Conservation (phyloP, 1,140 invertebrate genomes). For the Penaeus indicus region DNA sequence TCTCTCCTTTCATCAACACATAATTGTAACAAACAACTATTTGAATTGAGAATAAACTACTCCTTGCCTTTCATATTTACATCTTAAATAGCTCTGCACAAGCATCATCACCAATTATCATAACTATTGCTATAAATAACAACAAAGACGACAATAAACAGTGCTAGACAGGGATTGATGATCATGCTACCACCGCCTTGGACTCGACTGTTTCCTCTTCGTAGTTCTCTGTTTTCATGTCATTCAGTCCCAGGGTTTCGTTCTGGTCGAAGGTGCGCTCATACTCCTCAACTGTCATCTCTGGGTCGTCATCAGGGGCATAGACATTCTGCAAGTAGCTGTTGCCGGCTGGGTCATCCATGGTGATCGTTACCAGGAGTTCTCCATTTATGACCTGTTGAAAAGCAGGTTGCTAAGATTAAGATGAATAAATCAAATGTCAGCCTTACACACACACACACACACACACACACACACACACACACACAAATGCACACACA, state of each 20-base stretch:
- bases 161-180: background rate
- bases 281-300: constrained; percentile 85
- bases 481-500: too few species aligned
- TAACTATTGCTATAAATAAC: too few species aligned
- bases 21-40: background rate
- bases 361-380: constrained; percentile 80
- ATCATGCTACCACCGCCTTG: background rate
- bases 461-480: too few species aligned
- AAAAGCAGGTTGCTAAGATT: background rate
- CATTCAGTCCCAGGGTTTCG: constrained; percentile 95
- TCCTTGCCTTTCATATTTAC: too few species aligned
- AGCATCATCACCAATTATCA: too few species aligned
- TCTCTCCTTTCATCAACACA: background rate
- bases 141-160: background rate
- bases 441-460: too few species aligned
- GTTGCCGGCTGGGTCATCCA: constrained; percentile 98
- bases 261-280: constrained; percentile 92
- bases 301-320: constrained; percentile 80
- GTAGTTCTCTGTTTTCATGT: constrained; percentile 95
- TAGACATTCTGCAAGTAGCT: constrained; percentile 92
- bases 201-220: constrained; percentile 23
- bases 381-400: constrained; percentile 74
- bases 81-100: too few species aligned
- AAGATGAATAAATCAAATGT: too few species aligned
- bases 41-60: background rate